These are phyloP conservation scores for Epicampocera succincta DNA, from an alignment of 2,888 invertebrate genomes.

Conservation along the genomic window DNA sequence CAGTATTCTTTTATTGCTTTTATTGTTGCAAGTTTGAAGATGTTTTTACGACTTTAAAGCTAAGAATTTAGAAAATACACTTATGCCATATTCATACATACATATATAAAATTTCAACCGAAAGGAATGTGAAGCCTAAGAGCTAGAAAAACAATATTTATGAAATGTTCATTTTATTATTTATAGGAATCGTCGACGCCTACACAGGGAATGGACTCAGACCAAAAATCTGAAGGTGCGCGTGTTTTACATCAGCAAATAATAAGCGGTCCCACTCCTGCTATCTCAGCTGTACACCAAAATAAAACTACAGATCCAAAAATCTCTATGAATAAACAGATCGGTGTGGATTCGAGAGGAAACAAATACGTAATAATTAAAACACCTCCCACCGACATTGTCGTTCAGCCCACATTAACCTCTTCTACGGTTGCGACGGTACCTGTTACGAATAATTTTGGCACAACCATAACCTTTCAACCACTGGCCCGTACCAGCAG, in stretches of 20 bases:
- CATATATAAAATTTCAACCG: too few relatives aligned
- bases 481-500: constrained; percentile 37
- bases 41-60: too few relatives aligned
- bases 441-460: constrained; percentile 57
- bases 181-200: constrained; percentile 39
- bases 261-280: constrained; percentile 45
- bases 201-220: background rate
- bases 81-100: too few relatives aligned
- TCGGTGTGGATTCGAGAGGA: constrained; percentile 76
- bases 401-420: constrained; percentile 55
- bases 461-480: constrained; percentile 58
- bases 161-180: background rate
- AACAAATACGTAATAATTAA: constrained; percentile 78
- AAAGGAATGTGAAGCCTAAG: too few relatives aligned
- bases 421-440: constrained; percentile 42
- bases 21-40: too few relatives aligned
- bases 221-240: constrained; percentile 48
- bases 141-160: too few relatives aligned
- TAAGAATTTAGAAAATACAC: too few relatives aligned
- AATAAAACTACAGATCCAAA: constrained; percentile 54
- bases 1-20: too few relatives aligned
- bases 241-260: constrained; percentile 67
- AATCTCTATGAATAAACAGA: constrained; percentile 71
- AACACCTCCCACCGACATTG: constrained; percentile 70
- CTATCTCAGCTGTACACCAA: constrained; percentile 27